Base-by-base conservation (phyloP, 1,140 invertebrate genomes). In the Cheumatopsyche charites region DNA sequence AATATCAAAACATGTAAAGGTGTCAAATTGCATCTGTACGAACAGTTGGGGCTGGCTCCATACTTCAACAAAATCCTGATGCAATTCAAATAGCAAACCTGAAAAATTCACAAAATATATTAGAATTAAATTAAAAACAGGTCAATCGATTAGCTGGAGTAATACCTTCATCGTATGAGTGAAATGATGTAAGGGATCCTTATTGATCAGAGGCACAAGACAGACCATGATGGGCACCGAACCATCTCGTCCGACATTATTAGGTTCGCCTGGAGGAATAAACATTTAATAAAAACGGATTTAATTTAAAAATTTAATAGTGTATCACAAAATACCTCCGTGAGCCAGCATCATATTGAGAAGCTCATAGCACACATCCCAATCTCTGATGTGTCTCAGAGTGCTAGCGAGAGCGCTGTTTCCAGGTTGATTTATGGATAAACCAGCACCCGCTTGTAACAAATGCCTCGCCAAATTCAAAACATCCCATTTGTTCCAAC, bases 401-500 rank as follows among this genome's bases (percentile, higher is more conserved):
- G 91, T 90, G 77, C 89, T 90, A 2, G 90, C 90, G 47, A 91
- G 80, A 7, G 89, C 90, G 69, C 88, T 90, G 80, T 91, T 91
- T 13, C 90, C 90, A 1, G 85, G 81, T 74, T 90, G 88, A 79
- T 91, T 91, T 42, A 91, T 91, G 21, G 88, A 89, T 19, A 85
- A 87, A 69, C 86, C 84, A 17, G 89, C 90, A 29, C 90, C 90
- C 75, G 88, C 87, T 76, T 89, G 88, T 21, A 90, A 80, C 17
- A 90, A 77, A 76, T 87, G 88, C 1, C 85, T 78, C 3, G 90
- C 88, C 69, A 91, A 82, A 78, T 90, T 88, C 36, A 91, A 78
- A 67, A 91, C 87, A 76, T 91, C 90, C 88, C 88, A 90, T 78
- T 90, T 91, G 74, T 89, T 91, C 89, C 89, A 91, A 74, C 87